Evolutionary conservation across 1,140 invertebrate species (phyloP).

Genomic region (Lucilia cuprina): DNA sequence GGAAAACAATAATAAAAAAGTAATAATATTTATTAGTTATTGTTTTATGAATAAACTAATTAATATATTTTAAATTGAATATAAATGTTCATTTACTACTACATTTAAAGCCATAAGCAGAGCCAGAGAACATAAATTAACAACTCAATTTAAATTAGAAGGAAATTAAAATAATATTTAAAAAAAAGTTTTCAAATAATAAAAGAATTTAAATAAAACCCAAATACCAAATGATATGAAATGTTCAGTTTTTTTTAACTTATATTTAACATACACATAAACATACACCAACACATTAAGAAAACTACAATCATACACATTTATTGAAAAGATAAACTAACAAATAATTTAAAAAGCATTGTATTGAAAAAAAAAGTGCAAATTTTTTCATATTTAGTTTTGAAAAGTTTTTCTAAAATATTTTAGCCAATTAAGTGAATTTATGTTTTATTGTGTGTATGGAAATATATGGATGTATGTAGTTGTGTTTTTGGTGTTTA

Average conservation of each 20-base stretch:
- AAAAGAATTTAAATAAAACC: neutral
- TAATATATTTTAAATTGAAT: neutral
- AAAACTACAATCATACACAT: neutral
- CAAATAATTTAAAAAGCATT: neutral
- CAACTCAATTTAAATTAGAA: neutral
- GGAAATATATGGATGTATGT: neutral
- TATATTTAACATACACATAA: neutral
- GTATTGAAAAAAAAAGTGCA: neutral
- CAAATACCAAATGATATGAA: neutral
- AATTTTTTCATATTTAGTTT: neutral
- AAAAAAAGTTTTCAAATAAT: no score
- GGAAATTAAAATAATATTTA: neutral
- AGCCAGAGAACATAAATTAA: constrained; percentile 1
- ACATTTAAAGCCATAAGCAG: constrained; percentile 29
- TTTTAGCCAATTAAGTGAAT: neutral
- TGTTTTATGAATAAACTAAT: neutral
- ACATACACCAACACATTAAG: neutral
- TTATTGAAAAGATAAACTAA: neutral
- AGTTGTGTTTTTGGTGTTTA: neutral
- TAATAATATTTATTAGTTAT: neutral
- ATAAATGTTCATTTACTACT: neutral
- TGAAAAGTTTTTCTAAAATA: neutral
- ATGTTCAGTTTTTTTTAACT: neutral
- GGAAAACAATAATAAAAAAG: neutral
- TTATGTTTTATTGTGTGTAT: neutral